Evolutionary conservation across 2,113 vertebrate species (phyloP).

Genomic region (Paedocypris sp.): DNA sequence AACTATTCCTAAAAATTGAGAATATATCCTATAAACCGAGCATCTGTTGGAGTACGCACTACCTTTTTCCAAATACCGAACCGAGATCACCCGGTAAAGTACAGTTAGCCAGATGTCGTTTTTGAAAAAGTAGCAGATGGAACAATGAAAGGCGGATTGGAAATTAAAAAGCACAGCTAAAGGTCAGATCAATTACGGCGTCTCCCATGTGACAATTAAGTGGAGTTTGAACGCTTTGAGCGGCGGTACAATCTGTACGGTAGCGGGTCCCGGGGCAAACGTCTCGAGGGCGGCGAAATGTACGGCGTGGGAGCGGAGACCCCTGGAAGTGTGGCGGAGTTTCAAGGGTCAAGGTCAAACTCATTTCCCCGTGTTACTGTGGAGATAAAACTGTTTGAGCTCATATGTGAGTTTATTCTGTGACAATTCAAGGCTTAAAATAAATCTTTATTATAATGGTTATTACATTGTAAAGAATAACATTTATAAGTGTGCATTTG

Average conservation of each 20-base stretch:
- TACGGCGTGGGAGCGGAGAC: constrained; percentile 27
- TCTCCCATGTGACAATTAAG: constrained; percentile 96
- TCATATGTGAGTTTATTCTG: constrained; percentile 57
- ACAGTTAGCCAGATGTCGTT: constrained; percentile 99
- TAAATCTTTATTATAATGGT: no score
- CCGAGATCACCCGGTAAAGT: constrained; percentile 98
- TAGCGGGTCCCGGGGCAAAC: constrained; percentile 46
- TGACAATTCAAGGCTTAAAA: constrained; percentile 59
- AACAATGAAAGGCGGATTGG: constrained; percentile 98
- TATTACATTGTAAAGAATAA: no score
- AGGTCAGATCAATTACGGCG: constrained; percentile 99
- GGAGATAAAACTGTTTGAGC: constrained; percentile 64
- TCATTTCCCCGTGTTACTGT: constrained; percentile 50
- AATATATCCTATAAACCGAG: constrained; percentile 81
- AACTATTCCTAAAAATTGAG: constrained; percentile 74
- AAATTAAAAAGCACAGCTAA: constrained; percentile 96
- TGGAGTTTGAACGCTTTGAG: constrained; percentile 79
- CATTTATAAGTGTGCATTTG: no score
- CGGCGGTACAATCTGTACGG: constrained; percentile 48
- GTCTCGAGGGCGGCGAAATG: constrained; percentile 56
- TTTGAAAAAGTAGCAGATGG: constrained; percentile 99
- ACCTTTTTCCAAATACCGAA: constrained; percentile 97
- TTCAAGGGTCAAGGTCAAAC: constrained; percentile 67
- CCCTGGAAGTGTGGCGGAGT: constrained; percentile 51
- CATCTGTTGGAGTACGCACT: constrained; percentile 99